Conservation (phyloP, 2,888 invertebrate genomes). For the Drosophila neoperkinsi region DNA sequence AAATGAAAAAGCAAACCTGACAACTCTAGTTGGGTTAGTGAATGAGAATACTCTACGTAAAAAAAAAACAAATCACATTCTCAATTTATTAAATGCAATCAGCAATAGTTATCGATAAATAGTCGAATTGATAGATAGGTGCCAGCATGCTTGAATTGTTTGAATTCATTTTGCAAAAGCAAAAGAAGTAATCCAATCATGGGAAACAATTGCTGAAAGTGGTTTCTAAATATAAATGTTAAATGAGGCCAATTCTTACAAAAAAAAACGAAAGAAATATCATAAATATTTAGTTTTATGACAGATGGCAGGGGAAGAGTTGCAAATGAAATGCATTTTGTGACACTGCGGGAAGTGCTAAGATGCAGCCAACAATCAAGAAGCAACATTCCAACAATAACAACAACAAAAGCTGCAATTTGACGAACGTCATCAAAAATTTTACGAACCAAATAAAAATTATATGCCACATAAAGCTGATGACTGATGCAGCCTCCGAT, state of each 20-base stretch:
- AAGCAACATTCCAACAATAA: conserved; percentile 11
- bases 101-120: not conserved
- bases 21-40: not conserved
- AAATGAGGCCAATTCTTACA: conserved; percentile 35
- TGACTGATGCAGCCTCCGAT: conserved; percentile 70
- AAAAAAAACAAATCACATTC: not conserved
- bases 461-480: conserved; percentile 81
- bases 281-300: conserved; percentile 71
- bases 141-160: not conserved
- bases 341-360: conserved; percentile 32
- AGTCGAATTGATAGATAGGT: not conserved
- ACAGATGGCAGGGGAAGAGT: not conserved
- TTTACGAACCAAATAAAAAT: conserved; percentile 80
- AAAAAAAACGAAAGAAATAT: conserved; percentile 10
- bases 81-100: not conserved
- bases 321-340: conserved; percentile 41
- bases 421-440: conserved; percentile 83
- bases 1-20: not conserved
- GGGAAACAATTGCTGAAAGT: not conserved
- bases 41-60: too few relatives aligned
- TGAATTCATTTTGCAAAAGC: not conserved
- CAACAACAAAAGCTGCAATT: conserved; percentile 57
- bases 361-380: conserved; percentile 16
- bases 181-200: not conserved
- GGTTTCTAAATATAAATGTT: conserved; percentile 16